These are phyloP conservation scores for Aleiodes testaceus DNA, from an alignment of 2,888 invertebrate genomes.

Conservation along the genomic window DNA sequence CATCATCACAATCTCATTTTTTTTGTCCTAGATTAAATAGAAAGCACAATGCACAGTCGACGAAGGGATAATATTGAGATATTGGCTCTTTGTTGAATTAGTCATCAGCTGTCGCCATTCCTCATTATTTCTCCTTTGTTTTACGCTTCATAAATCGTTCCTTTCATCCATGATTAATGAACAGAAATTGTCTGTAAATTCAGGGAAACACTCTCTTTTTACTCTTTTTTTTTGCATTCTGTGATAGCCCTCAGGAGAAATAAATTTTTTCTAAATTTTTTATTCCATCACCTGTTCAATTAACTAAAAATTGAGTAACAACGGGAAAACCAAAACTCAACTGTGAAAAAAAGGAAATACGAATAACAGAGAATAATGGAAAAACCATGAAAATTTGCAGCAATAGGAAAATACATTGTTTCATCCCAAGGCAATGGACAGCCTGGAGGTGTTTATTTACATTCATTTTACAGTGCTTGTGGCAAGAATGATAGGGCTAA, in stretches of 20 bases:
- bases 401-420: no score
- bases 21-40: background rate
- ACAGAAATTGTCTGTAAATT: background rate
- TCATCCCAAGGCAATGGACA: background rate
- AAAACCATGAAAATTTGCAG: background rate
- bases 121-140: slow-evolving; percentile 11
- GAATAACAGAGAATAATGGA: background rate
- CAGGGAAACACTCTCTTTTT: background rate
- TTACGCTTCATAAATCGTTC: background rate
- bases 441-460: slow-evolving; percentile 5
- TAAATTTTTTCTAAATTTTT: no score
- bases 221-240: no score
- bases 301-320: no score
- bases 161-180: background rate
- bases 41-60: slow-evolving; percentile 20
- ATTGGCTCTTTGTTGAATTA: slow-evolving; percentile 18
- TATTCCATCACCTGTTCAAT: no score
- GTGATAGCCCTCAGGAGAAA: no score
- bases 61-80: slow-evolving; percentile 26
- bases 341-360: no score
- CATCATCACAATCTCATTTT: slow-evolving; percentile 29
- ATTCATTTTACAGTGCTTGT: background rate
- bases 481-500: slow-evolving; percentile 9
- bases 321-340: no score
- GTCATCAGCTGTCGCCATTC: slow-evolving; percentile 7